Evolutionary conservation across 2,113 vertebrate genomes (phyloP).

Genomic region (Pitta sordida): DNA sequence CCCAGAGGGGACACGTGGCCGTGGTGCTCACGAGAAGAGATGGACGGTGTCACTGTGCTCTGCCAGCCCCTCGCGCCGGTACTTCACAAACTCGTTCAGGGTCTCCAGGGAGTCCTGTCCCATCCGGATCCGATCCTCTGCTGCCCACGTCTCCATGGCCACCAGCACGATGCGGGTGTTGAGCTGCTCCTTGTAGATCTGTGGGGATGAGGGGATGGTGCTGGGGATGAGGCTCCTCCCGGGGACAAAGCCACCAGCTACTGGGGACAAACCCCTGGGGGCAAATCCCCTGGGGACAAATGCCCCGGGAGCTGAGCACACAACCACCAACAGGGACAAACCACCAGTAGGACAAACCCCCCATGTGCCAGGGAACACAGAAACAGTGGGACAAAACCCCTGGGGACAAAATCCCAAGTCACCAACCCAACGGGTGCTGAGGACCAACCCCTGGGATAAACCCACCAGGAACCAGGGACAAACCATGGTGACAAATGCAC

Average conservation of each 20-base stretch:
- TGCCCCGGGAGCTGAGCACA: background rate
- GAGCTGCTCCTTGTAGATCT: conserved; percentile 95
- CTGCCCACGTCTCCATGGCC: conserved; percentile 94
- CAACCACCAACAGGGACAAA: background rate
- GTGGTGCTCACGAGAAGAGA: conserved; percentile 85
- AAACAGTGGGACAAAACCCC: background rate
- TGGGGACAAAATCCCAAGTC: background rate
- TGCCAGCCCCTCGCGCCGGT: conserved; percentile 79
- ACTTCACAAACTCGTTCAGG: conserved; percentile 88
- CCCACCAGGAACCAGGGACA: background rate
- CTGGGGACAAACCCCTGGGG: background rate
- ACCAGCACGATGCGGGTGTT: conserved; percentile 95
- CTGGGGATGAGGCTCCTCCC: background rate
- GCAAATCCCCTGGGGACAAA: too few species aligned
- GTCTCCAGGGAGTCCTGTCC: conserved; percentile 84
- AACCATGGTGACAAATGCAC: background rate
- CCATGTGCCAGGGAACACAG: background rate
- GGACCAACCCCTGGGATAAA: background rate
- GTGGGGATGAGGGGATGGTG: background rate
- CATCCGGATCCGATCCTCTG: conserved; percentile 84
- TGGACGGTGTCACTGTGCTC: conserved; percentile 88
- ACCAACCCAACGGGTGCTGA: background rate
- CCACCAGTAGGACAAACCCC: background rate
- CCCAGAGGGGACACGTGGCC: background rate
- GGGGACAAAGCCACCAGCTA: background rate